phyloP scores from a whole-genome alignment of 2,888 invertebrate genomes.

The Hyalella azteca region DNA sequence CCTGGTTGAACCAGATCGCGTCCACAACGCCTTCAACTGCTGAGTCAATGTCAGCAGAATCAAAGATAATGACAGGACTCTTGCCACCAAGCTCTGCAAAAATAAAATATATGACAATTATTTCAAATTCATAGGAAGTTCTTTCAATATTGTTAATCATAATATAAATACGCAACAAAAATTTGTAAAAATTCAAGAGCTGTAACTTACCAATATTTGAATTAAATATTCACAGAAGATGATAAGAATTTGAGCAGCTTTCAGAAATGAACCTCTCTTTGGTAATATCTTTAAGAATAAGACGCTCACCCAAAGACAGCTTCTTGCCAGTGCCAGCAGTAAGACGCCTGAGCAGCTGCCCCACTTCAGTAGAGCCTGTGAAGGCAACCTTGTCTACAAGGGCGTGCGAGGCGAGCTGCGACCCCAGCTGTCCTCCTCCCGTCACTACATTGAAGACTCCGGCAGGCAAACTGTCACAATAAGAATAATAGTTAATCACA shows the following conservation, averaged over 20 bases:
- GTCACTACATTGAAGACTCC: constrained; percentile 66
- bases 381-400: constrained; percentile 64
- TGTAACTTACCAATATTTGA: neutral
- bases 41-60: constrained; percentile 68
- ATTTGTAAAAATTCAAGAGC: no score
- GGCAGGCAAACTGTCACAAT: constrained; percentile 62
- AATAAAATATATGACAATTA: no score
- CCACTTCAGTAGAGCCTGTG: constrained; percentile 63
- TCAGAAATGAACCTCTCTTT: no score
- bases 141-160: no score
- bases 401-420: constrained; percentile 62
- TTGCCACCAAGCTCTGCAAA: constrained; percentile 64
- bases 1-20: constrained; percentile 67
- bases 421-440: constrained; percentile 62
- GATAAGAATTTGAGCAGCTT: no score
- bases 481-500: neutral
- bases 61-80: constrained; percentile 67
- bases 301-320: constrained; percentile 60
- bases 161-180: no score
- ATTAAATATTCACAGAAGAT: no score
- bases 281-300: no score
- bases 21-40: constrained; percentile 67
- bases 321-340: constrained; percentile 64
- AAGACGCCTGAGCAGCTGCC: constrained; percentile 62
- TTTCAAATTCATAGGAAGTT: no score